Conservation (phyloP, 2,797 vertebrate species). For the Sebastes elongatus region DNA sequence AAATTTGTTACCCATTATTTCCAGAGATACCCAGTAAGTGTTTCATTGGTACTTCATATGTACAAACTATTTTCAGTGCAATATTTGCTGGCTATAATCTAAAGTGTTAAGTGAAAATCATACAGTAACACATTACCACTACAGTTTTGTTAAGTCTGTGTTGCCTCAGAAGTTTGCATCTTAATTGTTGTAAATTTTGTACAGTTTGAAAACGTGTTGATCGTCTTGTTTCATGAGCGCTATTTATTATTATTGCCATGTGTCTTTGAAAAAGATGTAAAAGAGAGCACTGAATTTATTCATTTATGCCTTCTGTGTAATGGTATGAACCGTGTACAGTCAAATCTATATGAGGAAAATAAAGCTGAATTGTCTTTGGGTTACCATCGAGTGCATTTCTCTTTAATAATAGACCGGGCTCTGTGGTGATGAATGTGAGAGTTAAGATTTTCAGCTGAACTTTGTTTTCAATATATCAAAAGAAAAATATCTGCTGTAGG, state of each 20-base stretch:
- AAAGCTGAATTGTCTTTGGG: conserved; percentile 91
- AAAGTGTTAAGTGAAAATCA: not conserved
- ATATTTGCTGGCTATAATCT: conserved; percentile 24
- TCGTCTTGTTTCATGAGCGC: conserved; percentile 88
- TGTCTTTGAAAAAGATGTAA: conserved; percentile 88
- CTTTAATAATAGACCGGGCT: not conserved
- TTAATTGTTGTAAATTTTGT: conserved; percentile 94
- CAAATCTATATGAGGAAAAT: conserved; percentile 89
- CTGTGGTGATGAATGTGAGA: conserved; percentile 48
- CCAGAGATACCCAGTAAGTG: not conserved
- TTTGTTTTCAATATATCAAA: conserved; percentile 67
- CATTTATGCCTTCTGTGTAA: conserved; percentile 91
- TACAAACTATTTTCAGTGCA: not conserved
- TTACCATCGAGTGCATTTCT: conserved; percentile 58
- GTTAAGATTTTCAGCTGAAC: conserved; percentile 62
- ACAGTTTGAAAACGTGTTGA: conserved; percentile 90
- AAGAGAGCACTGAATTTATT: conserved; percentile 87
- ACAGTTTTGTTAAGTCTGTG: conserved; percentile 67
- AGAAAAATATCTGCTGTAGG: conserved; percentile 68
- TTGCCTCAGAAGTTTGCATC: conserved; percentile 80
- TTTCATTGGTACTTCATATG: not conserved
- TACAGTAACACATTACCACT: conserved; percentile 26
- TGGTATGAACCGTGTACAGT: conserved; percentile 93
- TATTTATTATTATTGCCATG: conserved; percentile 94
- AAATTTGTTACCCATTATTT: not conserved